Percentiles rank a stretch among this genome's conserved stretches.
phyloP scores from a whole-genome alignment of 2,113 vertebrate species.

The Pelobates fuscus region DNA sequence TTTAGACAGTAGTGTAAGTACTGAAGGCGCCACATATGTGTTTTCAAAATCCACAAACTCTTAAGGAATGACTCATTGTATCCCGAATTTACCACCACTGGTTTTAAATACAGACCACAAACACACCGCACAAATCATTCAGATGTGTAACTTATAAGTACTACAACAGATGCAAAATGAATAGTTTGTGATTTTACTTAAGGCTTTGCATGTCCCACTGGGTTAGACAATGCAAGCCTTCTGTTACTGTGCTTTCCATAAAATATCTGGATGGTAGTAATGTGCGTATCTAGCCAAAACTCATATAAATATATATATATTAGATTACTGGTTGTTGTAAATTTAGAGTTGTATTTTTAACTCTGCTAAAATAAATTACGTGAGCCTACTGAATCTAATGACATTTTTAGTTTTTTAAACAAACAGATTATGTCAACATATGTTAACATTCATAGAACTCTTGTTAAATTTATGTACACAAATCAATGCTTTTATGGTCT shows the following conservation, averaged over 20 bases:
- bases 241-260: background rate
- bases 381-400: too few species aligned
- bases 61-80: constrained; percentile 11
- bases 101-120: constrained; percentile 36
- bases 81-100: constrained; percentile 29
- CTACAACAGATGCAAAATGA: constrained; percentile 11
- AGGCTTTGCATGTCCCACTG: background rate
- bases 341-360: background rate
- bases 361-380: too few species aligned
- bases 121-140: constrained; percentile 20
- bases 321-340: background rate
- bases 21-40: constrained; percentile 34
- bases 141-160: constrained; percentile 24
- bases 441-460: too few species aligned
- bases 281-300: background rate
- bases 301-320: too few species aligned
- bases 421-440: too few species aligned
- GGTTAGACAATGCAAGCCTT: background rate
- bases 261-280: background rate
- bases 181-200: background rate
- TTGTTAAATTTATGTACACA: too few species aligned
- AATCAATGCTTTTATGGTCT: too few species aligned
- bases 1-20: constrained; percentile 32
- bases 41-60: constrained; percentile 38
- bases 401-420: too few species aligned